Evolutionary conservation across 2,113 vertebrate species (phyloP), one percentile per base, ranked within the genome.

Genomic region (Redunca redunca): DNA sequence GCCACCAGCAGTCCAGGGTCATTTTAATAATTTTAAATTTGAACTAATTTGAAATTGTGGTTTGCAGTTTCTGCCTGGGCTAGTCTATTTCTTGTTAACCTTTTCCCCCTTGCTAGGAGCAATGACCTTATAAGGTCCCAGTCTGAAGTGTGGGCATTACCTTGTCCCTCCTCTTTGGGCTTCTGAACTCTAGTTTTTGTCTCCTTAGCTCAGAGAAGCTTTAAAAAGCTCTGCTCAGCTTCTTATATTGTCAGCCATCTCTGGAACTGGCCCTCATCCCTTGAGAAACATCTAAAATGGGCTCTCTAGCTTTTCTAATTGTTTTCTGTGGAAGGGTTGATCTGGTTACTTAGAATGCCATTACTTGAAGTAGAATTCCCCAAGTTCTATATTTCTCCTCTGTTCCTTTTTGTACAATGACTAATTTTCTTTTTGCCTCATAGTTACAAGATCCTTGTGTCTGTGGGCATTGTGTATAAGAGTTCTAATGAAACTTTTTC

Each of bases 331-430:
- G 48, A 11, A 90, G 50, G 14, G 28, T 81, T 95, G 60, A 36
- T 92, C 60, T 98, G 64, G 92, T 96, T 88, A 85, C 10, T 46
- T 80, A 62, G 5, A 82, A n/a, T 67, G 30, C 87, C 17, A 52
- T 94, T 87, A 60, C 48, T 46, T 78, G 71, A 97, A 85, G 43
- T 81, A 26, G 23, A 91, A 95, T 96, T 93, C 52, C 28, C 48
- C 33, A 74, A 91, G 67, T 94, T 88, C n/a, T 78, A 0, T 85
- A 33, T 91, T 91, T 93, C 57, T 4, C 23, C 30, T 88, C 28
- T 94, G 25, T 43, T 71, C 17, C 28, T 67, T 88, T 52, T 17
- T 64, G 21, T 90, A n/a, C 2, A 87, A 21, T 7, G 55, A 25
- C 26, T 85, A n/a, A 33, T 53, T 87, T 90, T 84, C 52, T 94